Evolutionary conservation across 2,113 vertebrate genomes (phyloP).

Genomic region (Sturnira hondurensis): DNA sequence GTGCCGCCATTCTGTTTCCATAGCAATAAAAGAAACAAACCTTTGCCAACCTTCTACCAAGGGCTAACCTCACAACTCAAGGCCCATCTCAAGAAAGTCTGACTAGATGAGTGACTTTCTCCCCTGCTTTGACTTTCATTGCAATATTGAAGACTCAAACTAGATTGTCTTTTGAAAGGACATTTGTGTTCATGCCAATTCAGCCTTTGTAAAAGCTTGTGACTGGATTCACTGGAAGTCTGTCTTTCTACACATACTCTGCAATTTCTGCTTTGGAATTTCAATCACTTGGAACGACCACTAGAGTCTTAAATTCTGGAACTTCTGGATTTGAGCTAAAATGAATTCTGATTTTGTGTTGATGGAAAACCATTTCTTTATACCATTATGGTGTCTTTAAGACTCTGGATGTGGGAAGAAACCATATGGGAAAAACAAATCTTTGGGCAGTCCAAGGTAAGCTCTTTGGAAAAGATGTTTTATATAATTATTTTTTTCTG

Average conservation of each 20-base stretch:
- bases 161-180: neutral
- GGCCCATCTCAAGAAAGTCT: neutral
- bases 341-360: conserved; percentile 11
- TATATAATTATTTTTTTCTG: neutral
- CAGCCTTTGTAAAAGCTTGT: neutral
- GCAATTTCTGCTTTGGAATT: conserved; percentile 12
- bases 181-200: neutral
- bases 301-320: neutral
- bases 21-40: conserved; percentile 64
- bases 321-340: conserved; percentile 6
- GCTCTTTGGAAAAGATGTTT: conserved; percentile 15
- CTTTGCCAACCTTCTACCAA: neutral
- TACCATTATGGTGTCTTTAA: conserved; percentile 7
- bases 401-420: neutral
- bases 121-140: neutral
- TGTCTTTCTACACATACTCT: neutral
- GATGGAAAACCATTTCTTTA: neutral
- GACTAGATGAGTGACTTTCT: neutral
- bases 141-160: neutral
- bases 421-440: neutral
- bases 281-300: neutral
- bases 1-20: conserved; percentile 58
- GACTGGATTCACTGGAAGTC: neutral
- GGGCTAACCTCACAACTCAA: neutral
- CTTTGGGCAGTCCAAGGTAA: conserved; percentile 35